These are phyloP conservation scores for Gephyroberyx darwinii DNA, from an alignment of 2,797 vertebrate genomes.

Conservation along the genomic window DNA sequence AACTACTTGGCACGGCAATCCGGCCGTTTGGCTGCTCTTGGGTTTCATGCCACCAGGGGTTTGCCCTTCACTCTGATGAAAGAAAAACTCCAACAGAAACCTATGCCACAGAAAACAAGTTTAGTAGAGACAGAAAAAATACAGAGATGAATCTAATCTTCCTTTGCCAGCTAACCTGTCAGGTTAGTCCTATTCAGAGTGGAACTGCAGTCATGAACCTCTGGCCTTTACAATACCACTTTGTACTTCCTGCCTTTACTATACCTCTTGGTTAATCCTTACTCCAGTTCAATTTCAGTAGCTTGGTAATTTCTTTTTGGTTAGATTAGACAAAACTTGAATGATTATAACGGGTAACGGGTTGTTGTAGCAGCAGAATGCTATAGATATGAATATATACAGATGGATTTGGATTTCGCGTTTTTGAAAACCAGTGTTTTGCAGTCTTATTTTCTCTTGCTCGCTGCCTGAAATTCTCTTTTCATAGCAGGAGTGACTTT, in stretches of 20 bases:
- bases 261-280: background rate
- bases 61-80: conserved; percentile 58
- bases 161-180: conserved; percentile 42
- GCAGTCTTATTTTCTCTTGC: background rate
- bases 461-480: conserved; percentile 7
- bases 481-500: conserved; percentile 30
- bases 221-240: background rate
- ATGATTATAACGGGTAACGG: no score
- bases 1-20: conserved; percentile 50
- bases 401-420: background rate
- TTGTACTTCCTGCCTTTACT: no score
- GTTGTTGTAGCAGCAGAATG: no score
- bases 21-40: conserved; percentile 41
- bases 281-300: background rate
- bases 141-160: conserved; percentile 34
- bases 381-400: no score
- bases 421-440: no score
- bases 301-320: background rate
- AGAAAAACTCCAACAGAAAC: conserved; percentile 58
- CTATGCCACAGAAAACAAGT: conserved; percentile 33
- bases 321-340: no score
- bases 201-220: conserved; percentile 21
- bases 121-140: conserved; percentile 33
- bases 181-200: conserved; percentile 38
- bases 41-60: conserved; percentile 63